Evolutionary conservation across 2,113 vertebrate species (phyloP).

Genomic region (Sterrhoptilus dennistouni): DNA sequence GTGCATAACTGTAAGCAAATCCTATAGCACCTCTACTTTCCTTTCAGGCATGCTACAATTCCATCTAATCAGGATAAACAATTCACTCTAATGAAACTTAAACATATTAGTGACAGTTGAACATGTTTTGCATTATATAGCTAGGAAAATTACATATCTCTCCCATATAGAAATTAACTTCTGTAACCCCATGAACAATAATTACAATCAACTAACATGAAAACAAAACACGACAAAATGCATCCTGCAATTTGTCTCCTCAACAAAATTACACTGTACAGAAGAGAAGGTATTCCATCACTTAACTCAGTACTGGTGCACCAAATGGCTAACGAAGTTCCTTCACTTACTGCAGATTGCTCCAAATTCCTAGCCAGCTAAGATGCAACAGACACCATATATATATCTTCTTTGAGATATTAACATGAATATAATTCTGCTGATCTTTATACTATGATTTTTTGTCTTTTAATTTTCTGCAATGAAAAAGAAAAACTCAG

Average conservation of each 20-base stretch:
- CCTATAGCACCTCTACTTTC: neutral
- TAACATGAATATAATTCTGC: neutral
- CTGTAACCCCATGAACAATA: slow-evolving; percentile 31
- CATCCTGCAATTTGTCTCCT: slow-evolving; percentile 26
- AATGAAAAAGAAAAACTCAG: neutral
- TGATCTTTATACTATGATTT: neutral
- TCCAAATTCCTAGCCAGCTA: neutral
- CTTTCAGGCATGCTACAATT: neutral
- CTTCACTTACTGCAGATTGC: neutral
- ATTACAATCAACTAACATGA: slow-evolving; percentile 35
- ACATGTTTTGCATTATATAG: neutral
- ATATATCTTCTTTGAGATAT: neutral
- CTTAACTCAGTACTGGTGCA: neutral
- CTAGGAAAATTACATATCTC: slow-evolving; percentile 37
- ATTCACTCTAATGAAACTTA: slow-evolving; percentile 12
- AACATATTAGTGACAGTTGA: slow-evolving; percentile 5
- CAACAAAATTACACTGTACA: neutral
- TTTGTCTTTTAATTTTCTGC: neutral
- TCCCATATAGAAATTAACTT: slow-evolving; percentile 48
- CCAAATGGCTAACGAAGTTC: neutral
- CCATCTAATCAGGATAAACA: neutral
- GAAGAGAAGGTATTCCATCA: neutral
- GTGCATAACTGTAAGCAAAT: neutral
- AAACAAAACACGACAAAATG: slow-evolving; percentile 8
- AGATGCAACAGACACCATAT: neutral